A percentile compares a stretch with the other conserved stretches of the same genome.
phyloP scores from a whole-genome alignment of 2,113 vertebrate genomes.

The Excalfactoria chinensis region DNA sequence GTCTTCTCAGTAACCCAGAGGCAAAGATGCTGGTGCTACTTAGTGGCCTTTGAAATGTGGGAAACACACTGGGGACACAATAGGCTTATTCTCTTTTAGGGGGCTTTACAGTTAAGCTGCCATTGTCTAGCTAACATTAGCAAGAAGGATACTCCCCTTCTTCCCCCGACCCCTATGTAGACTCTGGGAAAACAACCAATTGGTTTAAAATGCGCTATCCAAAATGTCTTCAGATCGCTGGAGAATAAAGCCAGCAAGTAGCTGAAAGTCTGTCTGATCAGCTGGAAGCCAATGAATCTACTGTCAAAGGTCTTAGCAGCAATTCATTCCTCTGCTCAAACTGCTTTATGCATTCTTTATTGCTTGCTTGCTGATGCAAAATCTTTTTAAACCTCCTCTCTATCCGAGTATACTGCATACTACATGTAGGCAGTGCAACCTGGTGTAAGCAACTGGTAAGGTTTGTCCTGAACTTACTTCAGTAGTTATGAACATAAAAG shows the following conservation, averaged over 20 bases:
- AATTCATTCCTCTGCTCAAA: conserved; percentile 32
- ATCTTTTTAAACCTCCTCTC: neutral
- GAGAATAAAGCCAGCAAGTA: conserved; percentile 56
- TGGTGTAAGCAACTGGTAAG: neutral
- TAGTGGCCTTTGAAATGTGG: conserved; percentile 69
- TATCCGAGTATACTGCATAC: neutral
- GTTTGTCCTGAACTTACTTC: neutral
- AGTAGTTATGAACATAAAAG: neutral
- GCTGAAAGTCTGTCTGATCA: conserved; percentile 46
- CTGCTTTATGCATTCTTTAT: neutral
- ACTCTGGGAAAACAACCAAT: conserved; percentile 63
- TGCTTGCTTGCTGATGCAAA: neutral
- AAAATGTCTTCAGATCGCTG: conserved; percentile 21
- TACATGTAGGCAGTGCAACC: neutral
- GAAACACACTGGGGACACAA: conserved; percentile 72
- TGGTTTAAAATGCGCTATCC: conserved; percentile 54
- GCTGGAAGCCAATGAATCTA: conserved; percentile 31
- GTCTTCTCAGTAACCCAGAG: conserved; percentile 66
- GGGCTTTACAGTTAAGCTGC: conserved; percentile 69
- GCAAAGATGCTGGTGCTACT: conserved; percentile 64
- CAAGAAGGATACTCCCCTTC: conserved; percentile 60
- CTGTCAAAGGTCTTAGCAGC: conserved; percentile 58
- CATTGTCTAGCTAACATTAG: conserved; percentile 65
- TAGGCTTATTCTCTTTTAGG: conserved; percentile 64
- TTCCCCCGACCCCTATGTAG: conserved; percentile 33